Evolutionary conservation across 1,140 invertebrate genomes (phyloP), one percentile per base, ranked within the genome.

Genomic region (Drosophila virilis): DNA sequence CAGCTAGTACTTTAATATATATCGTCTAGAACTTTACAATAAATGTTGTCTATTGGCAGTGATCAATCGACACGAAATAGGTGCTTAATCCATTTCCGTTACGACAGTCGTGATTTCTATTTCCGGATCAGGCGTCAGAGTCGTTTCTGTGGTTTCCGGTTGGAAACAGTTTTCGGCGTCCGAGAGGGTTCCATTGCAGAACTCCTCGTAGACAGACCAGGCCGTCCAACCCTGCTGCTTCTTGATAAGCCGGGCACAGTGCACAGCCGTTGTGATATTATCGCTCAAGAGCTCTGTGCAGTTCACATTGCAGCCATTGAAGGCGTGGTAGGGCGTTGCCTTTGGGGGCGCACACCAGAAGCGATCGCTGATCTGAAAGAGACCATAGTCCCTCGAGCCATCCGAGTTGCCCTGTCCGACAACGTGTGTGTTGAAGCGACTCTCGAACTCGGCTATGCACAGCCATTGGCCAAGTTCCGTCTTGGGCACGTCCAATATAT

Each of bases 181-280:
- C 2, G 61, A 61, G 5, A 90, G 54, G 12, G 90, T 90, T 2
- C 74, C 67, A 54, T 91, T 91, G 61, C 94, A 94, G 68, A 93
- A 92, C 12, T 84, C 77, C 6, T 74, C 90, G 71, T 95, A 96
- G 0, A 95, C 95, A 0, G 94, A 93, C 96, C 96, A 96, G 9
- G 96, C 96, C 6, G 94, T 93, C 92, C 95, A 96, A 9, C 96
- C 96, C 93, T 93, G 91, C 6, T 88, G 82, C 15, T 43, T 75
- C 32, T 54, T 77, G 60, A 92, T 90, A 15, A 74, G 68, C 4
- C 65, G 54, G 0, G 91, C 91, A 82, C 91, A 92, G 6, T 65
- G 65, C 2, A 92, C 82, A 10, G 91, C 72, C 54, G 52, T 67
- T 2, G 89, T 91, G n/a, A 92, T 92, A 68, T 92, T 78, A 65